Base-by-base conservation (phyloP, 2,113 vertebrate species). In the Neopipo cinnamomea region DNA sequence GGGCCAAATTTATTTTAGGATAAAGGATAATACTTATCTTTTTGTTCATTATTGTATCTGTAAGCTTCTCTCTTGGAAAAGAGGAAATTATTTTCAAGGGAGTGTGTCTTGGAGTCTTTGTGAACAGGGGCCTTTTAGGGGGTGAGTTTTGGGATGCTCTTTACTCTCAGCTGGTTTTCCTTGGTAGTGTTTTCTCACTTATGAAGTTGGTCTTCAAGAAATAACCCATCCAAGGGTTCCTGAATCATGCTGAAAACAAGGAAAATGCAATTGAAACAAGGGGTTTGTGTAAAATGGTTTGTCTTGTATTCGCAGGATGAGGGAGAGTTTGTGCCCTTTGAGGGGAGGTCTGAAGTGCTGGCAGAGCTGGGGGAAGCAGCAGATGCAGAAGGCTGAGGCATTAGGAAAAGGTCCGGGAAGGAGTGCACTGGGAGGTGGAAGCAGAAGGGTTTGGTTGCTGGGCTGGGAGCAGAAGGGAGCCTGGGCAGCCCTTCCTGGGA, bases 311-410 rank as follows among this genome's bases (percentile, higher is more conserved):
- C 8, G 22, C 28, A 30, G 72, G 33, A 14, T 59, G 4, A 35
- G 28, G 37, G 35, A 6, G 39, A 70, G 81, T 46, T 74, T 11
- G 12, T 49, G 46, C 46, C 1, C 1, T 1, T 44, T 4, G 67
- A 55, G 78, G 41, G 50, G 15, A 42, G 49, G n/a, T 14, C 0
- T 0, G 47, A 25, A 14, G 31, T 0, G 11, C n/a, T 41, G 77
- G 3, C 30, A 59, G n/a, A 47, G 76, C n/a, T 4, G 6, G 6
- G 30, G 28, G 24, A 24, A 52, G 52, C 39, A 41, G 70, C 20
- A 41, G 10, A 0, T 25, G 20, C 21, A 0, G n/a, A 12, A 62
- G 56, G 76, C n/a, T 49, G 62, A 27, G 44, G 28, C 12, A 2
- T 31, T 1, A n/a, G 68, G 46, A 42, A 2, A 8, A 50, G 46